Evolutionary conservation across 2,797 vertebrate genomes (phyloP).

Genomic region (Euphonia xanthogaster): DNA sequence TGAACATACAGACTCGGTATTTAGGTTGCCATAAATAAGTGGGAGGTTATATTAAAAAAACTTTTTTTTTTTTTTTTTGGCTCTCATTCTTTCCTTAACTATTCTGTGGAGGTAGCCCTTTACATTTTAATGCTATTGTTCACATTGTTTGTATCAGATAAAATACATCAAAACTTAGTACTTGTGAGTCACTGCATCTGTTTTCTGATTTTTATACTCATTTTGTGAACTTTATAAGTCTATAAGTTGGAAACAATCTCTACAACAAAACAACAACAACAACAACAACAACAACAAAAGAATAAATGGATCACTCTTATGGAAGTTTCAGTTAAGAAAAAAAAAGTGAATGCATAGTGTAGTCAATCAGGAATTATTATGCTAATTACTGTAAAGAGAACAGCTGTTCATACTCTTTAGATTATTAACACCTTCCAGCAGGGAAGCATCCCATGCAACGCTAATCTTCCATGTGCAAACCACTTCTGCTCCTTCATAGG

Average conservation of each 20-base stretch:
- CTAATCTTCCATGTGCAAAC: constrained; percentile 17
- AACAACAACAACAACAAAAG: neutral
- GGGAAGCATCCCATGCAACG: neutral
- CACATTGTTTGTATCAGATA: neutral
- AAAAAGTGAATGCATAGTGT: neutral
- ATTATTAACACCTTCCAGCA: constrained; percentile 21
- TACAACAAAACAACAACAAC: neutral
- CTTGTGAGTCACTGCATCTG: neutral
- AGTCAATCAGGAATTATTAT: constrained; percentile 48
- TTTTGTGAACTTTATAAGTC: neutral
- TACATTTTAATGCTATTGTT: neutral
- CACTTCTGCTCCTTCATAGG: constrained; percentile 17
- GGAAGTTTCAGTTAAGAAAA: neutral
- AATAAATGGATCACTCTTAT: neutral
- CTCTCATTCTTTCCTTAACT: neutral
- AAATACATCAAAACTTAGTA: neutral
- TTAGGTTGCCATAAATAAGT: neutral
- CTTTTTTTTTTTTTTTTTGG: neutral
- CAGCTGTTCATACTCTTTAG: constrained; percentile 32
- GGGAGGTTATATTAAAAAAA: neutral
- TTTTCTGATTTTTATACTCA: neutral
- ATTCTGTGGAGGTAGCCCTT: neutral
- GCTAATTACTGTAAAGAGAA: constrained; percentile 28
- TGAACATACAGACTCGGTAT: neutral
- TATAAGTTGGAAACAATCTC: constrained; percentile 22